A percentile compares a stretch with the other conserved stretches of the same genome.
Conservation (phyloP, 2,888 invertebrate genomes). For the Caenorhabditis wallacei region DNA sequence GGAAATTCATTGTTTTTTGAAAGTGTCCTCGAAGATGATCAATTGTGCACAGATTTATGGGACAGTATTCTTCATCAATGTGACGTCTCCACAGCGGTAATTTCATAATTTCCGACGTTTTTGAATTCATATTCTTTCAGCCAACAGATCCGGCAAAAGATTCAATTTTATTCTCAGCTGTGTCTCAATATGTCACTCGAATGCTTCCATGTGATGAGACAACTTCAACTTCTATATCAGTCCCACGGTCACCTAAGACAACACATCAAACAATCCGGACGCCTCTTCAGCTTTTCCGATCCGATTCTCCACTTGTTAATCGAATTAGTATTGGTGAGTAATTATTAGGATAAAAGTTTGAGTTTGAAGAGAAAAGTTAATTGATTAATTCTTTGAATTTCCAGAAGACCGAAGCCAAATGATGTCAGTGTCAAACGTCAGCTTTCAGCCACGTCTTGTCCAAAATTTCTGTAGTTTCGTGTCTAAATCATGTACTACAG, state of each 20-base stretch:
- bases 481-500: constrained; percentile 61
- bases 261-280: constrained; percentile 66
- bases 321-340: constrained; percentile 63
- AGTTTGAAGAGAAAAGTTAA: too few relatives aligned
- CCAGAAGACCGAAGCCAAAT: constrained; percentile 60
- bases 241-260: constrained; percentile 26
- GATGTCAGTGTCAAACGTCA: constrained; percentile 40
- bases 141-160: constrained; percentile 57
- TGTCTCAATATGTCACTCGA: constrained; percentile 67
- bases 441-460: constrained; percentile 66
- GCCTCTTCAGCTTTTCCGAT: constrained; percentile 72
- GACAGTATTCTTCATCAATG: constrained; percentile 63
- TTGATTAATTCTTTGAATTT: background rate
- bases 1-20: constrained; percentile 67
- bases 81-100: constrained; percentile 53
- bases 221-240: constrained; percentile 6
- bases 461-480: constrained; percentile 70
- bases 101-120: background rate
- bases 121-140: constrained; percentile 38
- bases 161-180: constrained; percentile 59
- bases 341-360: background rate
- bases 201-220: constrained; percentile 66
- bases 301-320: constrained; percentile 71
- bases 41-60: constrained; percentile 65
- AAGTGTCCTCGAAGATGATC: constrained; percentile 65